Conservation (phyloP, 2,113 vertebrate genomes). For the Lasiurus cinereus region DNA sequence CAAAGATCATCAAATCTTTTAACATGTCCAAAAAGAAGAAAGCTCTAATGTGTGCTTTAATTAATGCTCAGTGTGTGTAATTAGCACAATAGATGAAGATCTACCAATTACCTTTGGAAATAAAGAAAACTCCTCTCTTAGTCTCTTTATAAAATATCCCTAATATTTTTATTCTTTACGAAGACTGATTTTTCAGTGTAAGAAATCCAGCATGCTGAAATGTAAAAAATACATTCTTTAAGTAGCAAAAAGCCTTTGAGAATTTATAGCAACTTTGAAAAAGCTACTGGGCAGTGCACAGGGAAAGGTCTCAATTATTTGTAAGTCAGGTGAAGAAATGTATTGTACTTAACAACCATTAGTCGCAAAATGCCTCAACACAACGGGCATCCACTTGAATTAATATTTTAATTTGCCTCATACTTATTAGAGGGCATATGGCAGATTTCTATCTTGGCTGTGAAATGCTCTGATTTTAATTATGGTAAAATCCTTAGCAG, state of each 20-base stretch:
- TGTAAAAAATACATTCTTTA: slow-evolving; percentile 55
- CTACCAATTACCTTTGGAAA: slow-evolving; percentile 69
- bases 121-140: slow-evolving; percentile 68
- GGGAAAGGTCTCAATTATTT: slow-evolving; percentile 65
- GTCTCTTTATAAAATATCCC: slow-evolving; percentile 51
- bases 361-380: slow-evolving; percentile 18
- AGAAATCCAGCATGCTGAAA: slow-evolving; percentile 62
- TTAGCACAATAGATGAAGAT: slow-evolving; percentile 65
- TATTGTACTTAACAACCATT: background rate
- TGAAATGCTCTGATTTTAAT: slow-evolving; percentile 72
- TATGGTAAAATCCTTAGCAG: slow-evolving; percentile 59
- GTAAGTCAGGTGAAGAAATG: slow-evolving; percentile 47
- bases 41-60: slow-evolving; percentile 64
- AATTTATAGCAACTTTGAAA: slow-evolving; percentile 65
- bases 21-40: slow-evolving; percentile 41
- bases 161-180: slow-evolving; percentile 60
- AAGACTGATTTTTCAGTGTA: slow-evolving; percentile 58
- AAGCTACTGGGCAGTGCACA: slow-evolving; percentile 33
- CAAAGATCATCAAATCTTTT: slow-evolving; percentile 20
- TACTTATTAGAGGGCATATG: slow-evolving; percentile 61
- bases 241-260: slow-evolving; percentile 49
- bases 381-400: slow-evolving; percentile 16
- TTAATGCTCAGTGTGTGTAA: slow-evolving; percentile 64
- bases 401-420: slow-evolving; percentile 55
- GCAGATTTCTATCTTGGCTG: background rate